Base-by-base conservation (phyloP, 2,113 vertebrate genomes). In the Solea solea region DNA sequence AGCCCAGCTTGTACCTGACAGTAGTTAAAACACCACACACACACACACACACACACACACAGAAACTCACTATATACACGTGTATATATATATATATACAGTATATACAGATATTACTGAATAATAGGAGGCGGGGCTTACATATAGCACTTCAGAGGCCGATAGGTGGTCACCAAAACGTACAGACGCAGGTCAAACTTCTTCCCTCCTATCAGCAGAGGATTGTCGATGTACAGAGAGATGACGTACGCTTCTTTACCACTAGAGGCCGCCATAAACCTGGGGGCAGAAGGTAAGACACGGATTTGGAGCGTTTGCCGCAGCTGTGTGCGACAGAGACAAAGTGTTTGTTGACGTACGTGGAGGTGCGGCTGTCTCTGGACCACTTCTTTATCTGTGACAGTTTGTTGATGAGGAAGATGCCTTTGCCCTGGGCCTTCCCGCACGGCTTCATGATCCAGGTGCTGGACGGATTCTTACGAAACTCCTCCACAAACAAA, bases 391-490 rank as follows among this genome's bases (percentile, higher is more conserved):
- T 98, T 79, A 99, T 98, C 89, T 98, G 98, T 0, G 97, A 99
- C 64, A 99, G 96, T 81, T 98, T 99, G 92, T 99, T 99, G 88
- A 99, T 99, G 34, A 99, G 95, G 72, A 99, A 99, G 91, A 99
- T 99, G 85, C 98, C 98, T 87, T 97, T 99, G 9, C 97, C 98
- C 86, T 99, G 98, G 49, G 98, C 98, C 86, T 98, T 99, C 56
- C 98, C 98, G 7, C 97, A 99, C 0, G 98, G 98, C 81, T 99
- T 99, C 97, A 99, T 99, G 88, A 99, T 99, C 98, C 98, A 99
- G 0, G 98, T 99, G 93, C 96, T 99, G 69, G 95, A 97, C 0
- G 97, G 97, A 82, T 96, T 98, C 89, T 98, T 98, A 61, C 98
- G 88, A 89, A 96, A 99, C 91, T 99, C 97, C 89, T 99, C 98